A percentile compares a stretch with the other conserved stretches of the same genome.
These are phyloP conservation scores for Mamestra configurata DNA, from an alignment of 1,140 invertebrate species.

Conservation along the genomic window DNA sequence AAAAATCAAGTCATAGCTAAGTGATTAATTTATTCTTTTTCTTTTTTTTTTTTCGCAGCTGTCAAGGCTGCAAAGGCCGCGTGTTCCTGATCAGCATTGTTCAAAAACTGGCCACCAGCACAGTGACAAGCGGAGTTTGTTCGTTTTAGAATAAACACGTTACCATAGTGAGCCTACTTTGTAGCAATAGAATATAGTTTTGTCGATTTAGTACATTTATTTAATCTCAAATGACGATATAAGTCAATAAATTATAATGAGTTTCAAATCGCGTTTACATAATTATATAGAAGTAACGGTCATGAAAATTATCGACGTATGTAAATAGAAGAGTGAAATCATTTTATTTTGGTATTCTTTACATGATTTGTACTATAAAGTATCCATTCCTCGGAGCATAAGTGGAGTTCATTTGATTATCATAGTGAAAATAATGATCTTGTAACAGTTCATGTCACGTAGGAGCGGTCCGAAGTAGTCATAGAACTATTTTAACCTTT, in stretches of 20 bases:
- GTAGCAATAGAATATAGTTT: neutral
- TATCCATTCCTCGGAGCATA: too few species aligned
- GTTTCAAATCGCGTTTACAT: conserved; percentile 1
- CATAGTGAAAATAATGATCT: too few species aligned
- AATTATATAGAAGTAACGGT: neutral
- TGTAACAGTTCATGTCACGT: too few species aligned
- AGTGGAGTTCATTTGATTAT: too few species aligned
- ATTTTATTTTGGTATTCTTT: conserved; percentile 38
- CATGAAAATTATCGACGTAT: neutral
- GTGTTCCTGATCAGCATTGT: conserved; percentile 89
- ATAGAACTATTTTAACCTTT: too few species aligned
- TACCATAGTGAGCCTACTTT: conserved; percentile 5
- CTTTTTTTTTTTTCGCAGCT: conserved; percentile 86
- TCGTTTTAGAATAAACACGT: conserved; percentile 78
- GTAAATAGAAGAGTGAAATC: conserved; percentile 42
- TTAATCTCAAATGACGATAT: neutral
- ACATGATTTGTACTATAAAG: conserved; percentile 6
- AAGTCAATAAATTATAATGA: neutral
- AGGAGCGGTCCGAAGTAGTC: too few species aligned
- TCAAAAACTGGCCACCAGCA: conserved; percentile 45
- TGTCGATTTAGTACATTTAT: neutral
- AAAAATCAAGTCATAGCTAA: too few species aligned
- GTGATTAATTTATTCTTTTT: neutral
- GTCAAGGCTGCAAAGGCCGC: conserved; percentile 91
- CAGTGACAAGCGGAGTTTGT: conserved; percentile 62